Base-by-base conservation (phyloP, 1,140 invertebrate species). In the Pogonus chalceus region DNA sequence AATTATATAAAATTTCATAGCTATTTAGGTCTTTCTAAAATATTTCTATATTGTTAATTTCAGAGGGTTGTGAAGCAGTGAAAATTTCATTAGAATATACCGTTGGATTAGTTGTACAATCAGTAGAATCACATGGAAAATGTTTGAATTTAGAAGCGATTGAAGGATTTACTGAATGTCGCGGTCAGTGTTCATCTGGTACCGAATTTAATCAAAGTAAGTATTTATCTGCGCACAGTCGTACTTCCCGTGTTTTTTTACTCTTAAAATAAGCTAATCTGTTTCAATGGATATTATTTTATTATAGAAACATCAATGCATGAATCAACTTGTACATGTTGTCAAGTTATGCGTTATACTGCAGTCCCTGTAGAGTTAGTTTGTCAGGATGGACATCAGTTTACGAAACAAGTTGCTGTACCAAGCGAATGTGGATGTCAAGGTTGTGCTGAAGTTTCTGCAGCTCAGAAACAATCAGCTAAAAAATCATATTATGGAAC, bases 181-280 rank as follows among this genome's bases (percentile, higher is more conserved):
- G 72, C 23, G 85, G 85, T 3, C 64, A 67, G 18, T 88, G 85
- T 61, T 67, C 76, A 55, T 85, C 84, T 1, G 77, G 76, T 16
- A 81, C 81, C 0, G 66, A 74, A n/a, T 87, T 79, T 52, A 80
- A 81, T 59, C 68, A 68, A 58, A 67, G 81, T 83, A 67, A 75
- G 69, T 70, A 20, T 39, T 23, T 2, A 39, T 50, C 23, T n/a
- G n/a, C n/a, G n/a, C n/a, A n/a, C 9, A 18, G 9, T 16, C 16
- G 10, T 37, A 35, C 2, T 10, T 43, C 9, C 53, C 10, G n/a
- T 35, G 53, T 48, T 48, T 23, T 52, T 23, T 9, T 26, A 21
- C 22, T 22, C 14, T 48, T 48, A 55, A 39, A 22, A 4, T 22
- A 35, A 26, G 21, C 49, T 26, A 1, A 35, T 21, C 51, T 49